Conservation (phyloP, 2,888 invertebrate species). For the Heliconius erato region DNA sequence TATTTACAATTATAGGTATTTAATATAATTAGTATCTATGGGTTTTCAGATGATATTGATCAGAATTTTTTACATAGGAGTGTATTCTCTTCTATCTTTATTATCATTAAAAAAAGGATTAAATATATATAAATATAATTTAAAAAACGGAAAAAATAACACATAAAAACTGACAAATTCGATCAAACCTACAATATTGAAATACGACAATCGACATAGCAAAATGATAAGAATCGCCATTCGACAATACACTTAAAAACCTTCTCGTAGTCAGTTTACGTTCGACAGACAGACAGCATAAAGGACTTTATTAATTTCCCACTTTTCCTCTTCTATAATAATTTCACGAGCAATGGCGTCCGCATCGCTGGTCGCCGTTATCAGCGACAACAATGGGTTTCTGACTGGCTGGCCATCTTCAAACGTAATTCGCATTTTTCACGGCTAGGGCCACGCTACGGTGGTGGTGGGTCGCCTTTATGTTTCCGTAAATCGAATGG, state of each 20-base stretch:
- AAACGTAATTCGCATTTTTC: conserved; percentile 60
- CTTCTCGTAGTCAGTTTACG: conserved; percentile 6
- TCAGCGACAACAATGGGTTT: conserved; percentile 82
- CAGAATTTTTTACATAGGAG: too few relatives aligned
- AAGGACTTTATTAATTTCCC: conserved; percentile 58
- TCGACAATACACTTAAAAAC: conserved; percentile 29
- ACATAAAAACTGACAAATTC: not conserved
- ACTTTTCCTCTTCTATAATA: conserved; percentile 75
- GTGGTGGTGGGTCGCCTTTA: conserved; percentile 25
- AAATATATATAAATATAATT: not conserved
- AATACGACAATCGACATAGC: not conserved
- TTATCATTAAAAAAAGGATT: too few relatives aligned
- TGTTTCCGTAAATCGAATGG: conserved; percentile 40
- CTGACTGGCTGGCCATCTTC: conserved; percentile 71
- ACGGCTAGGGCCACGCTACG: conserved; percentile 49
- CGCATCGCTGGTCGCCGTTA: conserved; percentile 74
- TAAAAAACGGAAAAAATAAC: not conserved
- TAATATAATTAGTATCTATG: too few relatives aligned
- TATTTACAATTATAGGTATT: too few relatives aligned
- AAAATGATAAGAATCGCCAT: conserved; percentile 6
- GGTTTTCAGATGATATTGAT: too few relatives aligned
- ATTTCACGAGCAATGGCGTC: conserved; percentile 72
- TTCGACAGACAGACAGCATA: conserved; percentile 41
- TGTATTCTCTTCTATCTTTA: too few relatives aligned
- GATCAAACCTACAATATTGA: not conserved